Evolutionary conservation across 2,888 invertebrate genomes (phyloP).

Genomic region (Hydrotaea cyrtoneurina): DNA sequence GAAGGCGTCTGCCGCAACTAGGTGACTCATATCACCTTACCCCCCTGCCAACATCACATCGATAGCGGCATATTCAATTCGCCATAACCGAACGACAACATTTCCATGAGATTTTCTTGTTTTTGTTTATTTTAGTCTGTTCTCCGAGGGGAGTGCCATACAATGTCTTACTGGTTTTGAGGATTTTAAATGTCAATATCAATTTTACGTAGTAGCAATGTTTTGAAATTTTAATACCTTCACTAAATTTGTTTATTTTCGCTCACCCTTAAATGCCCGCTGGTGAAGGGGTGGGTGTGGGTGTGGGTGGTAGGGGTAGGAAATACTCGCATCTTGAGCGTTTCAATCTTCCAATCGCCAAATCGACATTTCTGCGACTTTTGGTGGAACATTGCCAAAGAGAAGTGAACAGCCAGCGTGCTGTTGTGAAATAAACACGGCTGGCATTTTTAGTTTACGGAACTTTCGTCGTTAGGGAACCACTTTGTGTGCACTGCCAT

Average conservation of each 20-base stretch:
- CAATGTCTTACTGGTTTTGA: conserved; percentile 25
- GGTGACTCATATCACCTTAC: background rate
- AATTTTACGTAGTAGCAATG: conserved; percentile 50
- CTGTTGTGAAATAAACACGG: no score
- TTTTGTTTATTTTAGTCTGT: background rate
- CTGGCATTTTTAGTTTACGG: no score
- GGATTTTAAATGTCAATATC: conserved; percentile 62
- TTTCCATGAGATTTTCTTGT: background rate
- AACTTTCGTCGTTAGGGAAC: no score
- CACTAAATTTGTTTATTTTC: conserved; percentile 58
- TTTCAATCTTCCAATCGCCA: background rate
- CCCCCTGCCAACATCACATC: background rate
- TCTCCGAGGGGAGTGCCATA: conserved; percentile 3
- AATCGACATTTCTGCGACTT: background rate
- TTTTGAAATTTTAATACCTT: conserved; percentile 59
- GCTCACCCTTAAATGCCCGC: background rate
- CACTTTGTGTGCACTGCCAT: no score
- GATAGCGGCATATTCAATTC: background rate
- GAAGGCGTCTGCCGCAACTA: no score
- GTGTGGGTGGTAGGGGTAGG: no score
- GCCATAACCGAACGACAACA: no score
- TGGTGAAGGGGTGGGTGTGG: no score
- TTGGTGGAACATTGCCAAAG: background rate
- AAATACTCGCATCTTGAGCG: background rate
- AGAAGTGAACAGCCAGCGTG: background rate